A percentile compares a stretch with the other conserved stretches of the same genome.
These are phyloP conservation scores for Takifugu ocellatus DNA, from an alignment of 2,797 vertebrate genomes.

Conservation along the genomic window DNA sequence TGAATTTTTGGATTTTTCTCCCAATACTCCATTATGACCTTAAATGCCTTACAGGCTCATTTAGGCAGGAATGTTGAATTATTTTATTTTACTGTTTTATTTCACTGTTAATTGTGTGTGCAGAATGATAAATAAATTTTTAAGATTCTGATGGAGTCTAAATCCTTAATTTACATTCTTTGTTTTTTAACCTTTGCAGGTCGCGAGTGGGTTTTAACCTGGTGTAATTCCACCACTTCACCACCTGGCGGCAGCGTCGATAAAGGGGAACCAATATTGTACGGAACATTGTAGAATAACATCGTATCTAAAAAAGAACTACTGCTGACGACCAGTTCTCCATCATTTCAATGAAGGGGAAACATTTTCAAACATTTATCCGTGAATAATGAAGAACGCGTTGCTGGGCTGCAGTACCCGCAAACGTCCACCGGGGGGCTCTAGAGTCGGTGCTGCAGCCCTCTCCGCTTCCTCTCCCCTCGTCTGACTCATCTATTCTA, in stretches of 20 bases:
- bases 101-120: slow-evolving; percentile 4
- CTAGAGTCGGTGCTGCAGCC: slow-evolving; percentile 8
- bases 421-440: slow-evolving; percentile 35
- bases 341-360: neutral
- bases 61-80: slow-evolving; percentile 20
- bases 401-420: slow-evolving; percentile 20
- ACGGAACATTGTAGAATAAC: neutral
- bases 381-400: neutral
- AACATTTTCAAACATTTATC: no score
- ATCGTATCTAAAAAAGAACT: slow-evolving; percentile 7
- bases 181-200: slow-evolving; percentile 5
- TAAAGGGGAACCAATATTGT: neutral
- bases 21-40: slow-evolving; percentile 7
- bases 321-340: neutral
- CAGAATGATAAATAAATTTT: slow-evolving; percentile 50
- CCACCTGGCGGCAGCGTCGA: slow-evolving; percentile 48
- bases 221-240: slow-evolving; percentile 34
- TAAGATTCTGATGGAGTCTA: slow-evolving; percentile 8
- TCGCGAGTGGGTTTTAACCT: neutral
- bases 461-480: slow-evolving; percentile 28
- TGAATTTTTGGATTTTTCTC: neutral
- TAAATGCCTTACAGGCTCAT: slow-evolving; percentile 38
- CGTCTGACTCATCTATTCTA: slow-evolving; percentile 67
- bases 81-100: neutral
- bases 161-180: neutral